phyloP scores from a whole-genome alignment of 2,888 invertebrate genomes.

The Aquatica leii region DNA sequence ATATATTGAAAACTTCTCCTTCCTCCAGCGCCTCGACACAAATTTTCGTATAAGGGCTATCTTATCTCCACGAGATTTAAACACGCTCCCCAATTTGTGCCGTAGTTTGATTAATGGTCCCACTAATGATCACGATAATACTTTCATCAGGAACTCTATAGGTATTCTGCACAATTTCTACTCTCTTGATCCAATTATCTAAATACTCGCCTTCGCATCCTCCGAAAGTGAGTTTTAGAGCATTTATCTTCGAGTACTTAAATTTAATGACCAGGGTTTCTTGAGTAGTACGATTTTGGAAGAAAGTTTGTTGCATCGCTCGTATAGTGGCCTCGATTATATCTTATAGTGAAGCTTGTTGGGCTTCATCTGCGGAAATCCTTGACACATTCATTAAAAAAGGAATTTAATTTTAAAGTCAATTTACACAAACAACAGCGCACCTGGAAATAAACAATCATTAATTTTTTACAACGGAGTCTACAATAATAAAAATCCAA shows the following conservation, averaged over 20 bases:
- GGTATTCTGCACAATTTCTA: not conserved
- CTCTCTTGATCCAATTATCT: not conserved
- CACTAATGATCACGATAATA: not conserved
- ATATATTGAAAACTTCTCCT: not conserved
- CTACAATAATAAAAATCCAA: too few species aligned
- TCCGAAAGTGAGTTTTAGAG: not conserved
- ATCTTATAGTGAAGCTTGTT: too few species aligned
- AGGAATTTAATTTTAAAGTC: too few species aligned
- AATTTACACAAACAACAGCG: too few species aligned
- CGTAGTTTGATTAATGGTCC: not conserved
- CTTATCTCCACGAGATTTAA: not conserved
- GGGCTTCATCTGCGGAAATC: too few species aligned
- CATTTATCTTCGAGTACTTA: not conserved
- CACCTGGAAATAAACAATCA: too few species aligned
- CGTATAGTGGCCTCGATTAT: too few species aligned
- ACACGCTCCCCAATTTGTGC: not conserved
- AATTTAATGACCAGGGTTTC: not conserved
- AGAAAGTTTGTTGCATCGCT: too few species aligned
- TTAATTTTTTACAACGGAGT: too few species aligned
- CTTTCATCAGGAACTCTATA: not conserved
- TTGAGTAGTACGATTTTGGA: too few species aligned
- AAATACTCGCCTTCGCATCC: not conserved
- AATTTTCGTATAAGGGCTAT: not conserved
- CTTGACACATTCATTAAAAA: too few species aligned
- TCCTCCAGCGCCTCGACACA: not conserved